These are phyloP conservation scores for Xerus inauris DNA, from an alignment of 2,113 vertebrate genomes.

Conservation along the genomic window DNA sequence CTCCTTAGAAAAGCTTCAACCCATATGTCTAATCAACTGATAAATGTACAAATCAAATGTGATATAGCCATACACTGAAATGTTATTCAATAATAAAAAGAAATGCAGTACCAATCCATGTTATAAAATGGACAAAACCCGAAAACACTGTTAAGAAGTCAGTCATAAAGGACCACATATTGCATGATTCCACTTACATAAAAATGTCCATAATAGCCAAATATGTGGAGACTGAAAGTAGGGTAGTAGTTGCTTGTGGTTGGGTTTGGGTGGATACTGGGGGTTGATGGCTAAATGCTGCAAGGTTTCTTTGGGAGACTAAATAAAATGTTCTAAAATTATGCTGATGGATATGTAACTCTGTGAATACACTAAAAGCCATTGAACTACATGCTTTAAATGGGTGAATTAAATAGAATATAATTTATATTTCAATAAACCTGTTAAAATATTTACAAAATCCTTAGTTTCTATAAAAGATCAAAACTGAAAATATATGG, in stretches of 20 bases:
- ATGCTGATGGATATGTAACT: background rate
- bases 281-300: background rate
- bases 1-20: background rate
- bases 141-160: background rate
- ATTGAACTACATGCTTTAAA: background rate
- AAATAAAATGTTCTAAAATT: conserved; percentile 34
- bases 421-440: background rate
- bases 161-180: background rate
- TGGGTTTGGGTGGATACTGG: too few species aligned
- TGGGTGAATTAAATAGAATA: background rate
- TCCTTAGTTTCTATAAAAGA: background rate
- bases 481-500: conserved; percentile 23
- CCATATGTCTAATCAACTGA: background rate
- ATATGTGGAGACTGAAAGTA: background rate
- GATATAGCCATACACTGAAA: background rate
- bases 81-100: conserved; percentile 19
- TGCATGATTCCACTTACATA: background rate
- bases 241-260: background rate
- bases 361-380: background rate
- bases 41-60: background rate
- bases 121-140: background rate
- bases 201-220: background rate
- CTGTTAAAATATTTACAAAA: conserved; percentile 17
- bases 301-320: background rate
- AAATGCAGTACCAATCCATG: background rate